phyloP scores from a whole-genome alignment of 2,113 vertebrate genomes.

The Psittacus erithacus region DNA sequence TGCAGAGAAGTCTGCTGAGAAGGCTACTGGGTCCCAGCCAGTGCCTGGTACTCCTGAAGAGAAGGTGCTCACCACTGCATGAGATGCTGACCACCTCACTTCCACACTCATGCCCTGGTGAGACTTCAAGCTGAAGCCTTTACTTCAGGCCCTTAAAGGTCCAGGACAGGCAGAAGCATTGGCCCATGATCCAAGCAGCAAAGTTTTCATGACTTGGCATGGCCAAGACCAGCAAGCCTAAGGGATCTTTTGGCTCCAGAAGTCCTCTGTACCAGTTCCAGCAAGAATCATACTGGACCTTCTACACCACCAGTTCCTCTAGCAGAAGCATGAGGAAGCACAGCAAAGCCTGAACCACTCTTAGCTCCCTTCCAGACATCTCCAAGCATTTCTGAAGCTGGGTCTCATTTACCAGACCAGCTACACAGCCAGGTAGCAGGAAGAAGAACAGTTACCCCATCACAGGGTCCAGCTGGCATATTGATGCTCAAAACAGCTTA shows the following conservation, averaged over 20 bases:
- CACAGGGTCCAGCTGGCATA: rapidly evolving
- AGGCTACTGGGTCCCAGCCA: background rate
- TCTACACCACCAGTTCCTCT: background rate
- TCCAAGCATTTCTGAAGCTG: background rate
- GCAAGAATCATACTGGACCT: background rate
- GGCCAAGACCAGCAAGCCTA: background rate
- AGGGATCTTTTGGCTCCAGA: background rate
- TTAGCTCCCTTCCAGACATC: background rate
- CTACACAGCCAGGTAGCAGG: background rate
- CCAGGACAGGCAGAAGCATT: background rate
- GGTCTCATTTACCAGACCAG: background rate
- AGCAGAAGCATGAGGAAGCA: background rate
- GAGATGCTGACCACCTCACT: background rate
- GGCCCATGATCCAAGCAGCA: background rate
- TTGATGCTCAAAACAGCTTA: rapidly evolving
- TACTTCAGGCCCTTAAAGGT: background rate
- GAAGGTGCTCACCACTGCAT: background rate
- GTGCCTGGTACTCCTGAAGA: background rate
- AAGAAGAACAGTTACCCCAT: background rate
- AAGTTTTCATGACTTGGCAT: background rate
- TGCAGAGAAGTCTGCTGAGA: background rate
- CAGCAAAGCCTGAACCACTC: background rate
- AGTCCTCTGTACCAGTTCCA: background rate
- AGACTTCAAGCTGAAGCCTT: background rate
- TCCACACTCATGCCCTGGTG: background rate